These are phyloP conservation scores for Musca vetustissima DNA, from an alignment of 1,140 invertebrate genomes.

Conservation along the genomic window DNA sequence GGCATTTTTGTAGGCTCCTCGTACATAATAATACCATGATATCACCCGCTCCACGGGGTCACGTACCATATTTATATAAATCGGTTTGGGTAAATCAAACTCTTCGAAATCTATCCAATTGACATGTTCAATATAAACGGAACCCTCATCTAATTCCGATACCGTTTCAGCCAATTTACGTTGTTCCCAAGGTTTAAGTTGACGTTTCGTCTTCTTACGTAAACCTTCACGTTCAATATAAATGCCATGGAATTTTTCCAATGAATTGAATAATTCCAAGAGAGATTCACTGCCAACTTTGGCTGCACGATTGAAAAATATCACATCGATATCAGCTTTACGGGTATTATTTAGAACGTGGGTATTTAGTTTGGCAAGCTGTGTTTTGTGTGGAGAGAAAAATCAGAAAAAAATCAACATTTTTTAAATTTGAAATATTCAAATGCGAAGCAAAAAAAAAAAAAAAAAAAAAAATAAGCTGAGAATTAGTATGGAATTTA, in stretches of 20 bases:
- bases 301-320: constrained; percentile 84
- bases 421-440: no score
- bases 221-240: constrained; percentile 36
- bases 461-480: no score
- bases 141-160: constrained; percentile 25
- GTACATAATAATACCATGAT: constrained; percentile 79
- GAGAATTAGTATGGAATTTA: no score
- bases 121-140: constrained; percentile 44
- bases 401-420: neutral
- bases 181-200: constrained; percentile 48
- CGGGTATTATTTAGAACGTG: constrained; percentile 72
- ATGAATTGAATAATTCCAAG: constrained; percentile 77
- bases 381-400: no score
- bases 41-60: constrained; percentile 87
- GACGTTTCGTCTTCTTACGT: constrained; percentile 27
- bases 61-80: constrained; percentile 84
- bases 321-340: constrained; percentile 63
- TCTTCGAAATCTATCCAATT: constrained; percentile 63
- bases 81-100: constrained; percentile 74
- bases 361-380: constrained; percentile 32
- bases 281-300: constrained; percentile 89
- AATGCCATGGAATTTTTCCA: constrained; percentile 41
- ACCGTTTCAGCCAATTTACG: constrained; percentile 17
- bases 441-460: no score
- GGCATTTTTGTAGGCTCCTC: constrained; percentile 68